These are phyloP conservation scores for Taeniopygia guttata DNA, from an alignment of 2,797 vertebrate species.

Conservation along the genomic window DNA sequence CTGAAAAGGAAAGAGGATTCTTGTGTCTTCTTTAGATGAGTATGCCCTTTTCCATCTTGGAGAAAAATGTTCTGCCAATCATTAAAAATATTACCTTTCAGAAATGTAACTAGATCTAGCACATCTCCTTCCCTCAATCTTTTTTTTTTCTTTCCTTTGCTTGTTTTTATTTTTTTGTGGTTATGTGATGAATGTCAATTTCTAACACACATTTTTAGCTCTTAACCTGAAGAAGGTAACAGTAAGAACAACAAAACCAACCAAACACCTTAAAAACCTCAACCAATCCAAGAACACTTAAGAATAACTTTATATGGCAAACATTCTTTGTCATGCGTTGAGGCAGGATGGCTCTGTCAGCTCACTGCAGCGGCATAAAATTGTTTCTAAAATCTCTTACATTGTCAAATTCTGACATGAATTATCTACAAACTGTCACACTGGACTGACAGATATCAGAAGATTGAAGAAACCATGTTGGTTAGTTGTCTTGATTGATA, in stretches of 20 bases:
- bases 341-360: neutral
- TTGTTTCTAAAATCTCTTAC: neutral
- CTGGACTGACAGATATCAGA: neutral
- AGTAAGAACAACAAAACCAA: neutral
- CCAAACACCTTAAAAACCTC: fast-evolving
- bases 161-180: neutral
- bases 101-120: neutral
- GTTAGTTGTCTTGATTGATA: neutral
- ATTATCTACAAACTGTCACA: neutral
- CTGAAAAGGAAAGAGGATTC: neutral
- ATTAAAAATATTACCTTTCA: neutral
- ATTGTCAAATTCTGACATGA: neutral
- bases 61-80: neutral
- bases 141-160: no score
- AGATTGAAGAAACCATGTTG: neutral
- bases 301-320: neutral
- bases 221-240: neutral
- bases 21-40: neutral
- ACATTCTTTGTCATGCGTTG: neutral
- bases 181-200: neutral
- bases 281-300: neutral
- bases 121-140: neutral
- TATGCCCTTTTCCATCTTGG: neutral
- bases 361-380: neutral
- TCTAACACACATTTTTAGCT: neutral